Conservation (phyloP, 2,797 vertebrate species). For the Lepidocolaptes lacrymiger region DNA sequence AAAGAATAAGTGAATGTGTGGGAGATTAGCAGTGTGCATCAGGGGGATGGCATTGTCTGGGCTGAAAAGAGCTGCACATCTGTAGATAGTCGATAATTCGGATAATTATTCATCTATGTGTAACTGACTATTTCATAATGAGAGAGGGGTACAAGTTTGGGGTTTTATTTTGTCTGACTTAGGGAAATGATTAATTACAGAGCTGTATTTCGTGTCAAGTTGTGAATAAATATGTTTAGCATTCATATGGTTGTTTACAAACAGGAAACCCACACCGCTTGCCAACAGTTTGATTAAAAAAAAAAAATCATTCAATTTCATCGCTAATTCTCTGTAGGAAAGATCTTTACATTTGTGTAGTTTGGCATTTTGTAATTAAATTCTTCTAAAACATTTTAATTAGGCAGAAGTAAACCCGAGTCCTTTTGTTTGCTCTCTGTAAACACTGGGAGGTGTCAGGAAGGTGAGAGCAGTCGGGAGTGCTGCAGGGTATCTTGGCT, state of each 20-base stretch:
- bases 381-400: constrained; percentile 75
- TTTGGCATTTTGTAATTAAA: constrained; percentile 74
- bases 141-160: constrained; percentile 50
- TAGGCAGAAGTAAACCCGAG: constrained; percentile 63
- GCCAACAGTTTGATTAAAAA: constrained; percentile 76
- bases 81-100: constrained; percentile 85
- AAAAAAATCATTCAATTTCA: constrained; percentile 66
- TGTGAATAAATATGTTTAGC: constrained; percentile 78
- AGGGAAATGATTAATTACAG: constrained; percentile 79
- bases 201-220: constrained; percentile 74
- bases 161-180: constrained; percentile 69
- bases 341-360: constrained; percentile 70
- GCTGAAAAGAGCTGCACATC: constrained; percentile 74
- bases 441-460: neutral
- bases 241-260: constrained; percentile 75
- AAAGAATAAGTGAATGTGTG: constrained; percentile 80
- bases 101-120: constrained; percentile 73
- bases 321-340: constrained; percentile 70
- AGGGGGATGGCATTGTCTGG: constrained; percentile 78
- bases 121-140: constrained; percentile 71
- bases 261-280: constrained; percentile 64
- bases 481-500: neutral
- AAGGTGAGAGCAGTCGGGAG: neutral
- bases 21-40: constrained; percentile 78
- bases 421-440: constrained; percentile 38